Base-by-base conservation (phyloP, 2,888 invertebrate species). In the Microctonus brassicae region DNA sequence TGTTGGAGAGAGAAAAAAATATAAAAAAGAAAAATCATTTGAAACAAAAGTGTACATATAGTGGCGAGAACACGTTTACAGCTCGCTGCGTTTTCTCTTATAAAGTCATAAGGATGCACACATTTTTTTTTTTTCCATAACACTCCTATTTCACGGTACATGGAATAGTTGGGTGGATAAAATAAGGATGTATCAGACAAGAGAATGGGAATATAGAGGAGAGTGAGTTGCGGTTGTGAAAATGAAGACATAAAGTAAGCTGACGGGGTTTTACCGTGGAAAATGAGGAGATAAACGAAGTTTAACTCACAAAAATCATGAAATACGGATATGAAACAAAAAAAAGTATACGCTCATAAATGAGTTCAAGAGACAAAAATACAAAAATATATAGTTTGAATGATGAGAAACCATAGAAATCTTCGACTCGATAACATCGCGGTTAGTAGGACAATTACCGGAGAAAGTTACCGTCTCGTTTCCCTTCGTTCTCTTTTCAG, bases 381-480 rank as follows among this genome's bases (percentile, higher is more conserved):
- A 53, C 20, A 24, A 26, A 62, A 47, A 47, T 22, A 33, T 22
- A 33, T 22, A 2, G 36, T 22, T 65, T 2, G 39, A 65, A 36
- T 10, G 11, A 10, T 3, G 11, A 20, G 20, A 24, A 47, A 29
- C 70, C 78, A 80, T 80, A 82, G 83, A 84, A 82, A 83, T 83
- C 80, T 84, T 81, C 73, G 77, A 79, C 78, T 80, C 77, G 79
- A 82, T 83, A 80, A 84, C 83, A 86, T 85, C 80, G 84, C 83
- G 86, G 86, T 85, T 82, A 86, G 84, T 86, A 72, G 85, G 81
- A 81, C 85, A 80, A 84, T 84, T 84, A 83, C 79, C 82, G 82
- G 85, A 85, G 86, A 86, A 86, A 86, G 86, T 86, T 84, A 81
- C 78, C 75, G 74, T 75, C 78, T 73, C 79, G 73, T 76, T 78